phyloP scores from a whole-genome alignment of 1,140 invertebrate genomes.

The Bradysia coprophila region DNA sequence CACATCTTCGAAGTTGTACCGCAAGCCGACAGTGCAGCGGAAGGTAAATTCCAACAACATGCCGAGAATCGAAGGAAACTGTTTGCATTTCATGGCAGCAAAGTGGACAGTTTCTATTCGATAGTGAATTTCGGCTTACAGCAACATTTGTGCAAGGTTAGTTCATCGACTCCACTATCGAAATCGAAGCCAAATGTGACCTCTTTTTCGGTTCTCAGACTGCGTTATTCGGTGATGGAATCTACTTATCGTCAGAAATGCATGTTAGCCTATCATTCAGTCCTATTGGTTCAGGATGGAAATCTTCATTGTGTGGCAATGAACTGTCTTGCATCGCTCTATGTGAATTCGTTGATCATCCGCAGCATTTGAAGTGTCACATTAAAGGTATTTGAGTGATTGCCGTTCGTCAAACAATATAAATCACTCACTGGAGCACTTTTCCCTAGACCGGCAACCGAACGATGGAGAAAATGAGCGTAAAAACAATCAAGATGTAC shows the following conservation, averaged over 20 bases:
- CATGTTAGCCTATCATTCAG: conserved; percentile 47
- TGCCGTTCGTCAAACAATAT: too few species aligned
- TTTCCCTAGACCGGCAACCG: too few species aligned
- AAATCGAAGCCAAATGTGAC: conserved; percentile 2
- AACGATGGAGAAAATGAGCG: too few species aligned
- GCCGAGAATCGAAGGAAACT: conserved; percentile 34
- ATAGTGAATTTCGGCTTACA: conserved; percentile 62
- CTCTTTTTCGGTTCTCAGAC: neutral
- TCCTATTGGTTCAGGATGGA: conserved; percentile 50
- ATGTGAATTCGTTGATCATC: conserved; percentile 57
- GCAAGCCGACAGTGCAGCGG: conserved; percentile 28
- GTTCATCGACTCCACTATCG: neutral
- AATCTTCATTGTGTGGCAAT: conserved; percentile 46
- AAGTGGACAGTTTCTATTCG: conserved; percentile 63
- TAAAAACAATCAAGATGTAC: too few species aligned
- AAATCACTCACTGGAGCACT: neutral
- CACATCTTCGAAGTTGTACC: conserved; percentile 42
- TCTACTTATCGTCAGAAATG: conserved; percentile 56
- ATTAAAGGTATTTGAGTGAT: conserved; percentile 13
- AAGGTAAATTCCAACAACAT: conserved; percentile 34
- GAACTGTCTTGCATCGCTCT: conserved; percentile 56
- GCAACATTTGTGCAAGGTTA: conserved; percentile 55
- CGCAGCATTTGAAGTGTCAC: conserved; percentile 33
- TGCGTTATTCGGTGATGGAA: conserved; percentile 46
- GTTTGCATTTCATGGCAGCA: conserved; percentile 59